These are phyloP conservation scores for Dicyrtoma fusca DNA, from an alignment of 2,888 invertebrate species.

Conservation along the genomic window DNA sequence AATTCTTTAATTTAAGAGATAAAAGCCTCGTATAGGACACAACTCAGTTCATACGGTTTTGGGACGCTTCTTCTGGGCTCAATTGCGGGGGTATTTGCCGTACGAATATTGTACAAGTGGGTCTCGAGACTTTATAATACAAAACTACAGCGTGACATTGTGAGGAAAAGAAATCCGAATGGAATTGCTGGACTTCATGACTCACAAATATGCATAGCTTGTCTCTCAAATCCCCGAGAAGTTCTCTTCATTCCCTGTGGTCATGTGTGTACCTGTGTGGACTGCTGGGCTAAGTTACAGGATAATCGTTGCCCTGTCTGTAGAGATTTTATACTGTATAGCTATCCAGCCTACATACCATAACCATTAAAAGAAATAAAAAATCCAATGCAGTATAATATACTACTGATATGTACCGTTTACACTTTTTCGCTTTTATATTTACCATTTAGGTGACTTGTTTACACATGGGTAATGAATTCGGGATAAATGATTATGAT, in stretches of 20 bases:
- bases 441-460: too few relatives aligned
- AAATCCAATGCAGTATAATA: too few relatives aligned
- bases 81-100: conserved; percentile 12
- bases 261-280: conserved; percentile 30
- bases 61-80: not conserved
- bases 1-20: conserved; percentile 2
- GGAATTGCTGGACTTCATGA: conserved; percentile 29
- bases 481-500: too few relatives aligned
- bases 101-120: conserved; percentile 6
- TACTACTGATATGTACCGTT: too few relatives aligned
- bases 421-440: too few relatives aligned
- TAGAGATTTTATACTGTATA: conserved; percentile 22
- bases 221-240: conserved; percentile 28
- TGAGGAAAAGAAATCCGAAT: conserved; percentile 25
- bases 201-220: conserved; percentile 31
- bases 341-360: conserved; percentile 28
- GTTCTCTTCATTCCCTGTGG: conserved; percentile 29
- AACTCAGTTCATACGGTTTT: conserved; percentile 4
- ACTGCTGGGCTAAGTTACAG: conserved; percentile 20
- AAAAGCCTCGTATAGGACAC: not conserved
- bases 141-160: conserved; percentile 14
- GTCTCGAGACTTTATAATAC: not conserved
- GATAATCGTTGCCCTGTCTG: conserved; percentile 27
- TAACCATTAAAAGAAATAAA: not conserved
- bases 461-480: too few relatives aligned